These are phyloP conservation scores for Onychostruthus taczanowskii DNA, from an alignment of 2,113 vertebrate species.

Conservation along the genomic window DNA sequence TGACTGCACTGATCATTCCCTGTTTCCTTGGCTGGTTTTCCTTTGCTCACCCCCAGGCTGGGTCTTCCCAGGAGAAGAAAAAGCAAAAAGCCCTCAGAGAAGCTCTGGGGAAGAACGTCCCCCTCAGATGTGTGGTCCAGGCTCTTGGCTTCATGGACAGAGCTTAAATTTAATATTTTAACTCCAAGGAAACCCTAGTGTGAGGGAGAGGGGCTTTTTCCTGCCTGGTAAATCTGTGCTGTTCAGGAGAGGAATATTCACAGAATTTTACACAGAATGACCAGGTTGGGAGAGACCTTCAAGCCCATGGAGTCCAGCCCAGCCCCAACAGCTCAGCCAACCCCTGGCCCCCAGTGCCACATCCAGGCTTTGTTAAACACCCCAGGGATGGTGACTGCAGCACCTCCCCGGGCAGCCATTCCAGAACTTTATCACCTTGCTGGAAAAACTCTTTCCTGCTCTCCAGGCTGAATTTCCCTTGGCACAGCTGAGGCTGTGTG, in stretches of 20 bases:
- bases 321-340: not conserved
- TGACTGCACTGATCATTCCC: not conserved
- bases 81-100: not conserved
- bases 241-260: accelerated
- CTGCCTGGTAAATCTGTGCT: not conserved
- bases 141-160: not conserved
- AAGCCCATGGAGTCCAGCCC: not conserved
- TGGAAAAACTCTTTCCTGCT: not conserved
- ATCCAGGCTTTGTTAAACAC: not conserved
- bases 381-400: not conserved
- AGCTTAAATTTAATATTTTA: not conserved
- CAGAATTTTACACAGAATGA: not conserved
- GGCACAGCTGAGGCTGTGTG: not conserved
- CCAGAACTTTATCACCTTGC: not conserved
- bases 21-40: not conserved
- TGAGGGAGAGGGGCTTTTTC: not conserved
- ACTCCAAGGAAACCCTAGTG: not conserved
- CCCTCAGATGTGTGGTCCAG: accelerated
- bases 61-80: not conserved
- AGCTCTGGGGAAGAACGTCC: not conserved
- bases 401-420: not conserved
- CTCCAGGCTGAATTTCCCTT: not conserved
- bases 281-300: not conserved
- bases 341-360: too few species aligned
- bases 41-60: not conserved